These are phyloP conservation scores for Strigops habroptila DNA, from an alignment of 2,113 vertebrate genomes.

Conservation along the genomic window DNA sequence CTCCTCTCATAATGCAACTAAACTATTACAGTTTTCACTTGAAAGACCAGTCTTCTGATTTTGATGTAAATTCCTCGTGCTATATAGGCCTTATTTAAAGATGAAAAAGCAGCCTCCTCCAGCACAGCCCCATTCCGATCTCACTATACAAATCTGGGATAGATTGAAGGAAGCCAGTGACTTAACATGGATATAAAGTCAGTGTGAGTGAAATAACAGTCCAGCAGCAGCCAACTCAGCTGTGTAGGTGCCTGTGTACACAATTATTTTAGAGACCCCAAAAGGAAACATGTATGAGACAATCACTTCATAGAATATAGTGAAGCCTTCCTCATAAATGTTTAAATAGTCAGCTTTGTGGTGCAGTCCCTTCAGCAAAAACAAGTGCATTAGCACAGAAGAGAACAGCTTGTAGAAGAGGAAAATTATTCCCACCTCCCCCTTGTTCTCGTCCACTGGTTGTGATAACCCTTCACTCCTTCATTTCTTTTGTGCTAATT, in stretches of 20 bases:
- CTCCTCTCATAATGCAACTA: neutral
- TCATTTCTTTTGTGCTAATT: neutral
- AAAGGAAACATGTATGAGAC: neutral
- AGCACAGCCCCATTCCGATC: neutral
- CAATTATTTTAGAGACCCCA: neutral
- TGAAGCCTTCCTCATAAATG: constrained; percentile 8
- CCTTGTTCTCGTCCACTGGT: neutral
- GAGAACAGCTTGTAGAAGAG: neutral
- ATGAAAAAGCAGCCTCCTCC: neutral
- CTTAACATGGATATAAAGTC: neutral
- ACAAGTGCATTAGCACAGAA: neutral
- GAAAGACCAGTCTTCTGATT: neutral
- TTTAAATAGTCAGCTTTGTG: constrained; percentile 16
- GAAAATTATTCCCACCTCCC: neutral
- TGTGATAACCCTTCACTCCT: neutral
- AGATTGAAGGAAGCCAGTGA: neutral
- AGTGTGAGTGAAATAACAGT: neutral
- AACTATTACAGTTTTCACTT: neutral
- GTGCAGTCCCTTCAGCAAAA: constrained; percentile 14
- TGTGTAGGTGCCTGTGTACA: neutral
- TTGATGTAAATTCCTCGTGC: neutral
- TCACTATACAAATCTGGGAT: neutral
- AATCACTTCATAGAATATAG: neutral
- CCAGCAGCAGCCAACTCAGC: neutral
- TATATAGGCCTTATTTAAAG: neutral